Evolutionary conservation across 2,888 invertebrate genomes (phyloP).

Genomic region (Harmothoe impar): DNA sequence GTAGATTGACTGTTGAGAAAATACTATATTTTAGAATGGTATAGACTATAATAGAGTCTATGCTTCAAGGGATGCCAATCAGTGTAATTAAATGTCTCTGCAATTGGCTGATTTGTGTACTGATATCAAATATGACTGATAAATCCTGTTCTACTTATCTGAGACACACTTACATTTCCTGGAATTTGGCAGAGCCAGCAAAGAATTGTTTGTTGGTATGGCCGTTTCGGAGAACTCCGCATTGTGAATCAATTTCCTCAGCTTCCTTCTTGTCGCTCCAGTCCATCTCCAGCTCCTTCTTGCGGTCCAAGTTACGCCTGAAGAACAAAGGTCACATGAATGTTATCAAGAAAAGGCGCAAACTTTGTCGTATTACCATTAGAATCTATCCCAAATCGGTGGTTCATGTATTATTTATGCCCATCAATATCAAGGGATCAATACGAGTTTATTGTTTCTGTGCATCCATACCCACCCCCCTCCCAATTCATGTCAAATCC

Average conservation of each 20-base stretch:
- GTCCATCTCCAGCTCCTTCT: slow-evolving; percentile 92
- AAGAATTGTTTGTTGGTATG: slow-evolving; percentile 88
- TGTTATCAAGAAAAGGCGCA: neutral
- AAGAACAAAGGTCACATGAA: neutral
- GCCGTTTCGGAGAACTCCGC: slow-evolving; percentile 89
- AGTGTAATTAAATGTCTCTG: no score
- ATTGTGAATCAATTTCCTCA: slow-evolving; percentile 89
- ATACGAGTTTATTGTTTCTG: no score
- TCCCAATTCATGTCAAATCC: no score
- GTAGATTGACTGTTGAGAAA: slow-evolving; percentile 88
- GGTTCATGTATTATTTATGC: no score
- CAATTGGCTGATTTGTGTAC: no score
- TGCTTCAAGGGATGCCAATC: no score
- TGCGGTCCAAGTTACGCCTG: slow-evolving; percentile 90
- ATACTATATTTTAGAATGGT: slow-evolving; percentile 65
- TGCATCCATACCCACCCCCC: no score
- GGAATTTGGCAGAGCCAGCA: slow-evolving; percentile 91
- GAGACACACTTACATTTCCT: slow-evolving; percentile 87
- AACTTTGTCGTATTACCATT: neutral
- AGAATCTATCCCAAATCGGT: neutral
- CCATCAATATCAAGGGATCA: no score
- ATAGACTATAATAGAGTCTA: no score
- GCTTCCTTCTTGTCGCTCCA: slow-evolving; percentile 95
- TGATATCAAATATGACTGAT: no score
- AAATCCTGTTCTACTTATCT: no score